Evolutionary conservation across 2,113 vertebrate genomes (phyloP).

Genomic region (Peucedramus taeniatus): DNA sequence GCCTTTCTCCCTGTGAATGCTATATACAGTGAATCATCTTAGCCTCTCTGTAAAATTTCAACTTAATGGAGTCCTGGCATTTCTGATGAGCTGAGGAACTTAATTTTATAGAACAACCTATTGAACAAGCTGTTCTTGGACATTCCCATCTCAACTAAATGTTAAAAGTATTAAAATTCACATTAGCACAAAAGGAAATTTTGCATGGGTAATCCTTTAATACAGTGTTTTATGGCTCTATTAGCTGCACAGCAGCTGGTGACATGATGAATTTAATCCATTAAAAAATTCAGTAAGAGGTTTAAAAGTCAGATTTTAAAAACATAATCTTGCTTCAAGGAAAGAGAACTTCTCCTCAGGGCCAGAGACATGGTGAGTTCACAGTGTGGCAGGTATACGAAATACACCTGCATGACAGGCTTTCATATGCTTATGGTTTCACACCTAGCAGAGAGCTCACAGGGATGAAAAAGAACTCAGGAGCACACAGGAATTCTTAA

Average conservation of each 20-base stretch:
- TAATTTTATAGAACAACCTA: slow-evolving; percentile 88
- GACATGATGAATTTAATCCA: slow-evolving; percentile 89
- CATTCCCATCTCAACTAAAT: slow-evolving; percentile 87
- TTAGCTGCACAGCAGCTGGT: slow-evolving; percentile 87
- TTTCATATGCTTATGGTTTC: slow-evolving; percentile 1
- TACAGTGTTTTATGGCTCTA: slow-evolving; percentile 88
- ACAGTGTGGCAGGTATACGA: slow-evolving; percentile 70
- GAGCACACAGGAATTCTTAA: not conserved
- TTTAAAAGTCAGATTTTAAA: slow-evolving; percentile 88
- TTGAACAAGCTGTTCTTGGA: slow-evolving; percentile 87
- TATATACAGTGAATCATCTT: slow-evolving; percentile 79
- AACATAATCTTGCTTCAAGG: slow-evolving; percentile 83
- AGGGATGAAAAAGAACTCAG: not conserved
- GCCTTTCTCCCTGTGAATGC: slow-evolving; percentile 60
- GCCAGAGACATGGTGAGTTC: slow-evolving; percentile 71
- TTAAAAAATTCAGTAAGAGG: slow-evolving; percentile 87
- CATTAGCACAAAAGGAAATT: slow-evolving; percentile 85
- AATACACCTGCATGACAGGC: slow-evolving; percentile 59
- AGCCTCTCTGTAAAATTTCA: slow-evolving; percentile 81
- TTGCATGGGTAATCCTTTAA: slow-evolving; percentile 89
- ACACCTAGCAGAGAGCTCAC: slow-evolving; percentile 9
- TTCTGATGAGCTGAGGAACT: slow-evolving; percentile 83
- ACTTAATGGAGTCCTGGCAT: slow-evolving; percentile 86
- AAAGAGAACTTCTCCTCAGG: slow-evolving; percentile 76
- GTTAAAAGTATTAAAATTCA: slow-evolving; percentile 91